These are phyloP conservation scores for Tetragonula clypearis DNA, from an alignment of 1,140 invertebrate species.

Conservation along the genomic window DNA sequence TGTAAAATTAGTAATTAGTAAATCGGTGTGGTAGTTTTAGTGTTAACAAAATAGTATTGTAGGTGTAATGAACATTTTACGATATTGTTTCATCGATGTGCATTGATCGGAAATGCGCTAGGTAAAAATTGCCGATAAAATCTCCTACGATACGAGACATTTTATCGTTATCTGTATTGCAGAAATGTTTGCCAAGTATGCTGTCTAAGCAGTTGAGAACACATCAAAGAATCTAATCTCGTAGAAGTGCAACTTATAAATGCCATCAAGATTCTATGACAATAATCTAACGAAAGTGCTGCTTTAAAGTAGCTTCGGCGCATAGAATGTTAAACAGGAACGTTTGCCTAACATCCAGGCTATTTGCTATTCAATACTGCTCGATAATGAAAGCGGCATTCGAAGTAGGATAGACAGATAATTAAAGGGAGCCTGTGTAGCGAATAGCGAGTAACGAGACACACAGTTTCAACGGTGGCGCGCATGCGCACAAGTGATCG, in stretches of 20 bases:
- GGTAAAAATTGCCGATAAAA: background rate
- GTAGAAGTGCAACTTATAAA: background rate
- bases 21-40: too few relatives aligned
- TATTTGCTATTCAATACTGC: background rate
- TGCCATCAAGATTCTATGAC: background rate
- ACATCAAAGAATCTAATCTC: background rate
- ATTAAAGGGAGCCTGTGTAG: background rate
- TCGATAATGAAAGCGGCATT: background rate
- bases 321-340: background rate
- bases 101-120: background rate
- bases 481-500: slow-evolving; percentile 66
- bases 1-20: too few relatives aligned
- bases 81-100: background rate
- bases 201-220: background rate
- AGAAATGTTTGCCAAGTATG: too few relatives aligned
- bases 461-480: background rate
- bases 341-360: background rate
- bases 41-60: background rate
- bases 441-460: background rate
- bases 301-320: background rate
- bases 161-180: too few relatives aligned
- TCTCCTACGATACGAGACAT: too few relatives aligned
- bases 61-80: background rate
- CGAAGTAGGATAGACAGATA: background rate
- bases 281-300: background rate